These are phyloP conservation scores for Nomada goodeniana DNA, from an alignment of 2,888 invertebrate genomes.

Conservation along the genomic window DNA sequence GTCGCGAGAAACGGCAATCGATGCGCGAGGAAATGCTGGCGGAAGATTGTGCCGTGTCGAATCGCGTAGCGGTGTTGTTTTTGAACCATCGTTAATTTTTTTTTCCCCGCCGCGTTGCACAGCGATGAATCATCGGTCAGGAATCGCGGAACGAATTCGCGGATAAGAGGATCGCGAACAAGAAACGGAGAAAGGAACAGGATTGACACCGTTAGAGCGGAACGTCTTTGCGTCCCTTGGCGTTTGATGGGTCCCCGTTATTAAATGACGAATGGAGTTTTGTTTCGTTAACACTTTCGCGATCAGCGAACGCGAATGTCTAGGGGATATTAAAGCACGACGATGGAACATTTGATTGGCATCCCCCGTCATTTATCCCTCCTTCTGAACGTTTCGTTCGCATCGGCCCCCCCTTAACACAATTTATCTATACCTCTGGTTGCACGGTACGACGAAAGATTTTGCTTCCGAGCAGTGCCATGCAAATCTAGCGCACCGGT, in stretches of 20 bases:
- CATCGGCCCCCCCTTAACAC: too few species aligned
- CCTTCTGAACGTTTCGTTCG: too few species aligned
- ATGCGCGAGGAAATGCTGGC: background rate
- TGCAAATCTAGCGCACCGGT: background rate
- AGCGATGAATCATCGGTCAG: slow-evolving; percentile 17
- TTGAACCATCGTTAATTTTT: background rate
- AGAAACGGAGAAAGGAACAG: slow-evolving; percentile 2
- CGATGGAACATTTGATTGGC: background rate
- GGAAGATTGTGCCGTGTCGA: background rate
- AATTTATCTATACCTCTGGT: background rate
- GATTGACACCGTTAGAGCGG: slow-evolving; percentile 2
- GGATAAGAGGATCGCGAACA: background rate
- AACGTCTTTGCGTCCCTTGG: too few species aligned
- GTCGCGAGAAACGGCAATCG: slow-evolving; percentile 31
- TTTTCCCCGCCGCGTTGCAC: background rate
- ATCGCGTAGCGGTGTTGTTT: slow-evolving; percentile 24
- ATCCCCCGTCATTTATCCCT: background rate
- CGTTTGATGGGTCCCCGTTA: background rate
- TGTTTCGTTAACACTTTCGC: background rate
- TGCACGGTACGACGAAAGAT: background rate
- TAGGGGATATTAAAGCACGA: background rate
- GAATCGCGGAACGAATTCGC: slow-evolving; percentile 15
- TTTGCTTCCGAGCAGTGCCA: background rate
- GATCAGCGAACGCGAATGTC: background rate
- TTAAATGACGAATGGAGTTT: too few species aligned